Percentiles rank a stretch among this genome's conserved stretches.
These are phyloP conservation scores for Bombus waltoni DNA, from an alignment of 1,140 invertebrate genomes.

Conservation along the genomic window DNA sequence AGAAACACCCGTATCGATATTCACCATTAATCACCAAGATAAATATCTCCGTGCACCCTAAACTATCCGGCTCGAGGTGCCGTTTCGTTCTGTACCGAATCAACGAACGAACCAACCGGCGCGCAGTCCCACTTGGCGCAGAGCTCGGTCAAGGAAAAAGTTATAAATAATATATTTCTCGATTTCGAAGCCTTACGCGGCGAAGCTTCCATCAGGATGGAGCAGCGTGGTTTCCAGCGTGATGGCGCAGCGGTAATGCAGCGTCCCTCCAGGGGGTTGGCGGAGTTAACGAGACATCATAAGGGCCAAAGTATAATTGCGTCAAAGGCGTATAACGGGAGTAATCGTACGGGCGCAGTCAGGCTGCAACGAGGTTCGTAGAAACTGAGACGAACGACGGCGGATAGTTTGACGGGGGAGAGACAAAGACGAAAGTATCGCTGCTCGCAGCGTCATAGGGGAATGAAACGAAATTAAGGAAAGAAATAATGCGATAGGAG, in stretches of 20 bases:
- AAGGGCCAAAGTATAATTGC: conserved; percentile 72
- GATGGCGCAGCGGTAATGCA: conserved; percentile 52
- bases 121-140: not conserved
- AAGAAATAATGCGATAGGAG: conserved; percentile 67
- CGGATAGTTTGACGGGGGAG: conserved; percentile 21
- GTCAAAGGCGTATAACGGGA: conserved; percentile 72
- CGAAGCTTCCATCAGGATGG: conserved; percentile 23
- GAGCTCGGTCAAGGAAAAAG: not conserved
- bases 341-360: conserved; percentile 67
- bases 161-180: conserved; percentile 48
- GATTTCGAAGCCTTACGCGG: conserved; percentile 43
- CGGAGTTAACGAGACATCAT: conserved; percentile 72
- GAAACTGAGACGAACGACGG: conserved; percentile 30
- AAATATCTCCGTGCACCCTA: not conserved
- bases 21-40: conserved; percentile 15
- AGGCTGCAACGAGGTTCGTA: conserved; percentile 45
- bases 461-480: conserved; percentile 71
- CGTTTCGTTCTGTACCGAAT: not conserved
- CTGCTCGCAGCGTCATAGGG: conserved; percentile 42
- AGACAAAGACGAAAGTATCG: conserved; percentile 8
- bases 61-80: not conserved
- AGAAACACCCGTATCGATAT: not conserved
- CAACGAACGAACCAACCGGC: not conserved
- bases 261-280: conserved; percentile 48
- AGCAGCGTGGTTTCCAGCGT: conserved; percentile 37